A percentile compares a stretch with the other conserved stretches of the same genome.
Evolutionary conservation across 35 echinoderm and acorn worm species (phyloP).

Genomic region (Heliocidaris tuberculata): DNA sequence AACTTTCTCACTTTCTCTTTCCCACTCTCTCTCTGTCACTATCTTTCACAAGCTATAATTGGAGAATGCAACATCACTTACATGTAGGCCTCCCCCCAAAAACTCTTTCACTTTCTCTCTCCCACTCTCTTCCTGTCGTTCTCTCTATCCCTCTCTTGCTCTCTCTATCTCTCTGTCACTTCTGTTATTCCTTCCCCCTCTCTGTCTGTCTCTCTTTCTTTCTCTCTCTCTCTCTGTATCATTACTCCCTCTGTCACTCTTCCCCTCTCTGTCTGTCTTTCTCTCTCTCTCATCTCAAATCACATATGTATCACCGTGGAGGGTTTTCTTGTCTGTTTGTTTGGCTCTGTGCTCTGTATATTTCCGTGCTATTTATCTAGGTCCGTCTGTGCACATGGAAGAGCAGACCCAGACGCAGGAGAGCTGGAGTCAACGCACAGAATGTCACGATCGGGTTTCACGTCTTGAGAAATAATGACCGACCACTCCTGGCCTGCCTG

Average conservation of each 20-base stretch:
- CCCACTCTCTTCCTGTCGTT: too few species aligned
- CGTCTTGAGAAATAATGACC: background rate
- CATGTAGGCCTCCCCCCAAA: too few species aligned
- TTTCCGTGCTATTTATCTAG: slow-evolving; percentile 17
- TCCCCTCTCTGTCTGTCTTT: background rate
- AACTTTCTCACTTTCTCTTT: too few species aligned
- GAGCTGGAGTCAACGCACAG: background rate
- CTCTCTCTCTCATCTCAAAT: background rate
- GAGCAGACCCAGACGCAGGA: background rate
- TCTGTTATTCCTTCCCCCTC: too few species aligned
- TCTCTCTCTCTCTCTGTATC: too few species aligned
- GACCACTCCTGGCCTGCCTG: background rate
- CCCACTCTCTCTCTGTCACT: too few species aligned
- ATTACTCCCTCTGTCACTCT: background rate
- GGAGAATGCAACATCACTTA: too few species aligned
- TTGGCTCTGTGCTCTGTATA: slow-evolving; percentile 9
- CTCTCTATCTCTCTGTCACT: too few species aligned
- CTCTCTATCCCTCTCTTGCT: too few species aligned
- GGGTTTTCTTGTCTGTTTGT: background rate
- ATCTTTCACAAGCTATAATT: too few species aligned
- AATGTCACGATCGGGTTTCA: background rate
- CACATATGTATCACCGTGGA: background rate
- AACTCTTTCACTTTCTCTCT: too few species aligned
- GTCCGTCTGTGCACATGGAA: background rate
- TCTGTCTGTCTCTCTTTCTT: too few species aligned